A percentile compares a stretch with the other conserved stretches of the same genome.
phyloP scores from a whole-genome alignment of 2,113 vertebrate genomes.

The Catharus bicknelli region DNA sequence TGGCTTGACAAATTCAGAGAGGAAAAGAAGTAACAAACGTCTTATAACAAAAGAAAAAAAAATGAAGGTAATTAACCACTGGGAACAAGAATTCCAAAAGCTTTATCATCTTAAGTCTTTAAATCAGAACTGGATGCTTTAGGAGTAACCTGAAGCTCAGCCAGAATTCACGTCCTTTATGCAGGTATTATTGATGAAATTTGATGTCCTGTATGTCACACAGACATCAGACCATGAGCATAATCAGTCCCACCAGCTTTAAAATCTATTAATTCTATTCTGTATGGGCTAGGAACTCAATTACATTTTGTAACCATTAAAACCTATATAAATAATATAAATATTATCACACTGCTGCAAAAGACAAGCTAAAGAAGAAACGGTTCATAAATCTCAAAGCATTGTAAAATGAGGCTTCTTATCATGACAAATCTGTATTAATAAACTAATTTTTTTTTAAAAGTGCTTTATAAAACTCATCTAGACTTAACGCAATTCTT shows the following conservation, averaged over 20 bases:
- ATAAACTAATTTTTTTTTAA: not conserved
- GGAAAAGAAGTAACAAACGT: not conserved
- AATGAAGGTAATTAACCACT: not conserved
- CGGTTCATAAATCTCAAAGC: not conserved
- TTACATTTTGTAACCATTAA: not conserved
- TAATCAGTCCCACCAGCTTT: not conserved
- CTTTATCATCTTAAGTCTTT: not conserved
- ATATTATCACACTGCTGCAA: not conserved
- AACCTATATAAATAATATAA: not conserved
- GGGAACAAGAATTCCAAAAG: not conserved
- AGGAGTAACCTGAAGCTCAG: not conserved
- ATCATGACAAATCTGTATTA: not conserved
- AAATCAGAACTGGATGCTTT: not conserved
- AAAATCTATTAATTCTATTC: conserved; percentile 9
- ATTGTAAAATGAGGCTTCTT: not conserved
- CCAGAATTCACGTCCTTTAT: not conserved
- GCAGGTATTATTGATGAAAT: conserved; percentile 8
- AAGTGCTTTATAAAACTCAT: not conserved
- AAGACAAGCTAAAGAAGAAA: not conserved
- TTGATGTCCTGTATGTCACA: not conserved
- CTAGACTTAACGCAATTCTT: not conserved
- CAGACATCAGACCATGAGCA: not conserved
- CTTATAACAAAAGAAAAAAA: not conserved
- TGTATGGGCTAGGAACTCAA: not conserved
- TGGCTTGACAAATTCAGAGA: not conserved